Base-by-base conservation (phyloP, 2,888 invertebrate genomes). In the Cremastinae sp. region DNA sequence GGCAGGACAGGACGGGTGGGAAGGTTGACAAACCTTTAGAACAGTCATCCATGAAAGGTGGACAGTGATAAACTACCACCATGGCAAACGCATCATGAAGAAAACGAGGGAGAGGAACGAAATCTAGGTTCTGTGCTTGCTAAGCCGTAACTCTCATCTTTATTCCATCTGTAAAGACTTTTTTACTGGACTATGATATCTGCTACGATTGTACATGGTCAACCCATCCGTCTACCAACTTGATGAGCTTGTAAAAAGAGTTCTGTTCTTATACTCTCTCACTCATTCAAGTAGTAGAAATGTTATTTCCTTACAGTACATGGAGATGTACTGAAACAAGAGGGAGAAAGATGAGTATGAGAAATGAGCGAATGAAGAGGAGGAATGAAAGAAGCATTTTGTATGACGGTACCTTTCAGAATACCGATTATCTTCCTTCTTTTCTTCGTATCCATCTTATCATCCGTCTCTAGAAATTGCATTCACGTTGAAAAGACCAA, bases 81-180 rank as follows among this genome's bases (percentile, higher is more conserved):
- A 72, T 49, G 41, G 45, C 51, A 59, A 53, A 51, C 65, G 2
- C 28, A 2, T 28, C 28, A 45, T 41, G 49, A 69, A 58, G 65
- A 53, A 65, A 76, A 68, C 56, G 71, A 69, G 47, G 49, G 61
- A 72, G 51, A 68, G n/a, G 43, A 49, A 51, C 38, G 66, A 38
- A 74, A 70, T 34, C 78, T 71, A 59, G 74, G 70, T 77, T 79
- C 78, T 75, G 78, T 85, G 80, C 84, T 86, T 85, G 83, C 79
- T 76, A 70, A 83, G 82, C 80, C 81, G 28, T 5, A 75, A 78
- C 80, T 81, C 68, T 79, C 85, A 87, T 87, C 87, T 87, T 87
- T 86, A 87, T 87, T 85, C 86, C 86, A 87, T 87, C 87, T 87
- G 87, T 81, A 87, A 87, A 87, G 84, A 78, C 70, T 72, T 81